phyloP scores from a whole-genome alignment of 2,113 vertebrate species.

The Eclectus roratus region DNA sequence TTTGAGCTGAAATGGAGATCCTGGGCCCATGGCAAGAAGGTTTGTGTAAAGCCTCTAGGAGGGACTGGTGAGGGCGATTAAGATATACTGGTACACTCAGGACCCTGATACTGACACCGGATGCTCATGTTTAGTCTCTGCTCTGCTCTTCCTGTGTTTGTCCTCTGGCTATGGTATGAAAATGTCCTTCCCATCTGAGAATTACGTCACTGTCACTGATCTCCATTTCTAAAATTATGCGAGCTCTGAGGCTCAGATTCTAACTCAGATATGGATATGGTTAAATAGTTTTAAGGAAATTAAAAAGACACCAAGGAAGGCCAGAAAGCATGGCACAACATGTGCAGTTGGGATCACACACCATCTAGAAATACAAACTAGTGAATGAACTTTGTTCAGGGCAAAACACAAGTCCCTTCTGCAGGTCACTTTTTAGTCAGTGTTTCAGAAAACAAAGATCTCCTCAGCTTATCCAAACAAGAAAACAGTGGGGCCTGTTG shows the following conservation, averaged over 20 bases:
- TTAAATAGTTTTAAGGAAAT: neutral
- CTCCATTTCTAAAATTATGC: neutral
- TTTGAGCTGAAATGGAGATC: neutral
- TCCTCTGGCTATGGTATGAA: neutral
- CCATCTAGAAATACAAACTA: neutral
- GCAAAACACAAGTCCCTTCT: neutral
- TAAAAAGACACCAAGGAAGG: neutral
- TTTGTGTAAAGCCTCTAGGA: neutral
- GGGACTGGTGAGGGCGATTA: neutral
- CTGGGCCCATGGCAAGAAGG: neutral
- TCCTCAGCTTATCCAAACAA: neutral
- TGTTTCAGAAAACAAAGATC: neutral
- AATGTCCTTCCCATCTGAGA: neutral
- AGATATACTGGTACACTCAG: neutral
- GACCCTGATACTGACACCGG: too few species aligned
- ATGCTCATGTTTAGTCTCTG: neutral
- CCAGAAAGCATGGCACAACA: neutral
- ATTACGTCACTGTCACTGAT: neutral
- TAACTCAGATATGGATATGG: neutral
- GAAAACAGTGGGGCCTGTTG: neutral
- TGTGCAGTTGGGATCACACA: neutral
- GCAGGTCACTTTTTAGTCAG: neutral
- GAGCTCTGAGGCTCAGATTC: neutral
- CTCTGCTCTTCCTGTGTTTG: neutral
- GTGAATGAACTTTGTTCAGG: neutral